Conservation (phyloP, 2,888 invertebrate genomes). For the Synanthedon andrenaeformis region DNA sequence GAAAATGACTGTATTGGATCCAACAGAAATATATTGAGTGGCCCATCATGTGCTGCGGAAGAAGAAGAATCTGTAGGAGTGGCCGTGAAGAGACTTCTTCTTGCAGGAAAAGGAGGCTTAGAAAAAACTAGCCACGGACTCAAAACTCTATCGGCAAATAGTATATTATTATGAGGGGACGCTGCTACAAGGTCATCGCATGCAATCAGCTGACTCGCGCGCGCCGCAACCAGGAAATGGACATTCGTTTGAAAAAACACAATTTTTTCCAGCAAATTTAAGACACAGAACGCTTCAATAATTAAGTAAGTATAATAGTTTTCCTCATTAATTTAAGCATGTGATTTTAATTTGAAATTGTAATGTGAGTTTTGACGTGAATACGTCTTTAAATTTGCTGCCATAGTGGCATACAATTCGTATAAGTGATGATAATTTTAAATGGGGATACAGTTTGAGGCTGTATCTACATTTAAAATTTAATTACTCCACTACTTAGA, state of each 20-base stretch:
- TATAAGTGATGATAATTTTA: no score
- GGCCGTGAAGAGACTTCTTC: constrained; percentile 59
- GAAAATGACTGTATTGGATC: constrained; percentile 53
- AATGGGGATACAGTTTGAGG: no score
- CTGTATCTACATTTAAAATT: no score
- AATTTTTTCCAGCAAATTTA: constrained; percentile 1
- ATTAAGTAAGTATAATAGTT: neutral
- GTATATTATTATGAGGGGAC: constrained; percentile 51
- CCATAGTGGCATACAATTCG: no score
- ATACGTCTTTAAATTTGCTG: no score
- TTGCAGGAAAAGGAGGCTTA: constrained; percentile 58
- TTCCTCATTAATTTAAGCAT: no score
- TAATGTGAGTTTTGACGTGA: no score
- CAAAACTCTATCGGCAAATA: constrained; percentile 25
- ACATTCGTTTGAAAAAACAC: constrained; percentile 17
- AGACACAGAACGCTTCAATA: neutral
- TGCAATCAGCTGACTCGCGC: constrained; percentile 59
- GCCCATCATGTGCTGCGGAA: constrained; percentile 62
- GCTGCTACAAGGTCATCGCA: constrained; percentile 53
- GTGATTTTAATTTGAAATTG: no score
- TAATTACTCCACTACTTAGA: no score
- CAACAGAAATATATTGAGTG: constrained; percentile 57
- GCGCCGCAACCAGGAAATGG: constrained; percentile 50
- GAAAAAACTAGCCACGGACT: constrained; percentile 3
- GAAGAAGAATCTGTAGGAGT: constrained; percentile 52